Base-by-base conservation (phyloP, 2,888 invertebrate genomes). In the Argyresthia albistria region DNA sequence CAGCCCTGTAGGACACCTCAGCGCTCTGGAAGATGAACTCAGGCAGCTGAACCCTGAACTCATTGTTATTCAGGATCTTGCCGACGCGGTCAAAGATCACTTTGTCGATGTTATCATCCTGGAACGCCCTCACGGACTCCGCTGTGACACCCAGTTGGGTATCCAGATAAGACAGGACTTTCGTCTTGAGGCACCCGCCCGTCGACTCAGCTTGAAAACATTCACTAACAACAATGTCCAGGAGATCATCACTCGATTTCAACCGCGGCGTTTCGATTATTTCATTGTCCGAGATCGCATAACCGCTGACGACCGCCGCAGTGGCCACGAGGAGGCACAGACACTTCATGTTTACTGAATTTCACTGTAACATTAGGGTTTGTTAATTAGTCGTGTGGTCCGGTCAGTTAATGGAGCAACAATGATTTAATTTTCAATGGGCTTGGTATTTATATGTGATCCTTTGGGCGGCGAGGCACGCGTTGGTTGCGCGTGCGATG, bases 131-230 rank as follows among this genome's bases (percentile, higher is more conserved):
- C 46, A 90, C 88, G 52, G 90, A 88, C 62, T 92, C 91, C 53
- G 89, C 88, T 54, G 83, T 79, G 42, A 91, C 83, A 62, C 92
- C 92, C 56, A 93, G 76, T 54, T 92, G 86, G 43, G 90, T 91
- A 75, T 95, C 94, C 82, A 95, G 83, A 79, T 92, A 95, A 53
- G 89, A 90, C 36, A 95, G 84, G 64, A 95, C 93, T 80, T 93
- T 93, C 75, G 90, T 90, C 81, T 94, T 94, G 61, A 95, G 89
- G 66, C 95, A 95, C 48, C 89, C 84, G 71, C 91, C 90, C 73
- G 93, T 92, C 8, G 91, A 90, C 56, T 90, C 89, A 49, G 89
- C 89, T 60, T 88, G 88, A 69, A 92, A 90, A 84, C 95, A 95
- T 70, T 92, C 91, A 80, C 91, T 91, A 63, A 94, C 87, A 65